Evolutionary conservation across 1,140 invertebrate species (phyloP).

Genomic region (Caenorhabditis tropicalis): DNA sequence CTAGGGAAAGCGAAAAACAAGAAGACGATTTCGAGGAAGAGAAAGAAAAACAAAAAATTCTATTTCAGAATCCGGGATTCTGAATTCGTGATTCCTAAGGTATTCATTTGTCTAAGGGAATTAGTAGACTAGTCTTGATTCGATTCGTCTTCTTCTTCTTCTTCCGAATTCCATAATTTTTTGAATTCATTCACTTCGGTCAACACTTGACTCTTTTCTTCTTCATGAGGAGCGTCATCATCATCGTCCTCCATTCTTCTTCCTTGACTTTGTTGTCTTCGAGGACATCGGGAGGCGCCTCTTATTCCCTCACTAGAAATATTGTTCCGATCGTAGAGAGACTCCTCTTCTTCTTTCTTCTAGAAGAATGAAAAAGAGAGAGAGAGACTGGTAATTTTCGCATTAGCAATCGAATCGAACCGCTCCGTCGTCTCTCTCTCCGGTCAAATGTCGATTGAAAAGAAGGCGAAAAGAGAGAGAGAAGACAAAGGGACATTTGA

Average conservation of each 20-base stretch:
- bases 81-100: no score
- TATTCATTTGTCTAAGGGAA: no score
- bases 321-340: slow-evolving; percentile 14
- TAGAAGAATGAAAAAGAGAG: not conserved
- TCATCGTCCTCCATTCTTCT: not conserved
- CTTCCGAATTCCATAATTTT: no score
- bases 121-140: no score
- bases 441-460: not conserved
- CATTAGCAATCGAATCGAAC: slow-evolving; percentile 43
- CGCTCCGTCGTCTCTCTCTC: not conserved
- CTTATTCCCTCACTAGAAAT: not conserved
- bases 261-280: slow-evolving; percentile 29
- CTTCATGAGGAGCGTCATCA: not conserved
- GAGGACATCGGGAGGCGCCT: not conserved
- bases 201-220: not conserved
- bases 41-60: no score
- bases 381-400: slow-evolving; percentile 43
- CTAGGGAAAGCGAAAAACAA: no score
- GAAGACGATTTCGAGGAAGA: no score
- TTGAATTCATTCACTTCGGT: no score
- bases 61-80: no score
- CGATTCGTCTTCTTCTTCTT: no score
- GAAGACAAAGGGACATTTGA: slow-evolving; percentile 34
- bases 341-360: not conserved
- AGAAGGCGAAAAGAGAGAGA: not conserved